A percentile compares a stretch with the other conserved stretches of the same genome.
Conservation (phyloP, 2,797 vertebrate genomes). For the Salmo trutta region DNA sequence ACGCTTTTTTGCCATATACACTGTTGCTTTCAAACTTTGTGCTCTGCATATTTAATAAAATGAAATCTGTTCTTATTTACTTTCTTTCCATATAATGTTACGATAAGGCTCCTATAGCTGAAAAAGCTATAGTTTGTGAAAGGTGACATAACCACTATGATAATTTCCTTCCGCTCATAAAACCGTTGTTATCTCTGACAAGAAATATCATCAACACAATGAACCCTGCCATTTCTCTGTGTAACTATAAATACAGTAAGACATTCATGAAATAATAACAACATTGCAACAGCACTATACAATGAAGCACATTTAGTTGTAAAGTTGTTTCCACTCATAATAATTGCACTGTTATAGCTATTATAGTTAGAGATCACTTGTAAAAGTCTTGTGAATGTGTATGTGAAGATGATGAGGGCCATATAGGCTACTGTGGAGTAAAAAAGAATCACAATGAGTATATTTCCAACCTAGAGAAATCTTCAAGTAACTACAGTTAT, state of each 20-base stretch:
- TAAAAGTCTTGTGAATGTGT: neutral
- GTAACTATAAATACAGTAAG: neutral
- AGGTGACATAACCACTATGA: neutral
- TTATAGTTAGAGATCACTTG: neutral
- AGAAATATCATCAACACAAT: neutral
- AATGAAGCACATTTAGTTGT: neutral
- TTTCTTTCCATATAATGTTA: neutral
- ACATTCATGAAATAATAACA: neutral
- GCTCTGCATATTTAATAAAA: neutral
- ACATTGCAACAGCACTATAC: neutral
- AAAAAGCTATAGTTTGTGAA: neutral
- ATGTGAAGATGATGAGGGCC: neutral
- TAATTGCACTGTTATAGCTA: neutral
- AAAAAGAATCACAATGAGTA: neutral
- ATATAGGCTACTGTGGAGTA: neutral
- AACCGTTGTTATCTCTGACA: neutral
- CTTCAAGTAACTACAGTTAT: neutral
- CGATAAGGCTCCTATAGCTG: neutral
- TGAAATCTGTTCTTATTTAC: neutral
- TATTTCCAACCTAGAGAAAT: neutral
- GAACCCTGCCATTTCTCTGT: neutral
- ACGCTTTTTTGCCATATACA: neutral
- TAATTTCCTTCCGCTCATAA: neutral
- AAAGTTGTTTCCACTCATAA: neutral
- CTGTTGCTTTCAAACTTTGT: neutral